Evolutionary conservation across 2,888 invertebrate species (phyloP), one percentile per base, ranked within the genome.

Genomic region (Palloptera scutellata): DNA sequence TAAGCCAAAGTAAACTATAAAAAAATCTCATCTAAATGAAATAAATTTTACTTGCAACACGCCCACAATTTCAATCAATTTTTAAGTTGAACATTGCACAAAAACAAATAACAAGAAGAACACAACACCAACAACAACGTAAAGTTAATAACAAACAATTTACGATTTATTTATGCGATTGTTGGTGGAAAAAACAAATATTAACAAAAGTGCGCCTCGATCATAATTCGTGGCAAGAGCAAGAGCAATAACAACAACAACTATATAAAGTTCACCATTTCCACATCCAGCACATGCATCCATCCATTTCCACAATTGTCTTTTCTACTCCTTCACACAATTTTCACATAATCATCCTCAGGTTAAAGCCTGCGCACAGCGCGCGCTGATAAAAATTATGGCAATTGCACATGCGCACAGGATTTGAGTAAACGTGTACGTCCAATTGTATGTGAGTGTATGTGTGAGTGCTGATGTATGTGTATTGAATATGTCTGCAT

Each of bases 131-230:
- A 30, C 30, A 30, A 30, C 30, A 30, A 30, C 30, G 6, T 30
- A 30, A 30, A 30, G 73, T 79, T 77, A 79, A 79, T 79, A 79
- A 75, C 75, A 76, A 79, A 75, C 75, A 76, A 79, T 81, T 80
- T 79, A 80, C 79, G 80, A 79, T 81, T 79, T 78, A 77, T 77
- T 71, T 80, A 77, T 78, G 78, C 72, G 79, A 77, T 78, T 65
- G 75, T 72, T 68, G 48, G 19, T 40, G 58, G 13, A 70, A 73
- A 79, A 79, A 80, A 74, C 79, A 79, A 79, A 79, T 79, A 79
- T 76, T 72, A 74, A 75, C 68, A 57, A 61, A 43, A 62, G 60
- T 70, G 58, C 51, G 53, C 42, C 68, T 45, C 67, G 69, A 70
- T 70, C 65, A 73, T 70, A 67, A 43, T 20, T 10, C n/a, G 13